Conservation (phyloP, 2,797 vertebrate species). For the Malacoraja senta region DNA sequence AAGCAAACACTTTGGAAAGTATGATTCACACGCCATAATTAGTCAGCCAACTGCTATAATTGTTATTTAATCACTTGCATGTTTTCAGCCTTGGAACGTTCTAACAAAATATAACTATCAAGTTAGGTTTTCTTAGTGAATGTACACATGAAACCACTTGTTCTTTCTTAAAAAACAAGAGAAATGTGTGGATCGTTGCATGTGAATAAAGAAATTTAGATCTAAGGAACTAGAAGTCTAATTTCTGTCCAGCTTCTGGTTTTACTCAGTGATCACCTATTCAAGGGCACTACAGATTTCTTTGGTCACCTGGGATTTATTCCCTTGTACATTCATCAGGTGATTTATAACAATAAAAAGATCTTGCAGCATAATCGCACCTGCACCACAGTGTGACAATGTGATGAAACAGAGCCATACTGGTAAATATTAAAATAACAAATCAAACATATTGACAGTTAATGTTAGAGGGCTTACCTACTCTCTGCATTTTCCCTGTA, state of each 20-base stretch:
- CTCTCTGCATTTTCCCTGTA: too few species aligned
- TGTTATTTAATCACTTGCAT: constrained; percentile 18
- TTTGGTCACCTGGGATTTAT: constrained; percentile 21
- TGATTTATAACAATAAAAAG: constrained; percentile 25
- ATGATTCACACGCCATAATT: background rate
- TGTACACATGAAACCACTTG: background rate
- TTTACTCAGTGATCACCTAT: constrained; percentile 33
- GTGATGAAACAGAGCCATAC: background rate
- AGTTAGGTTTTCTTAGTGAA: background rate
- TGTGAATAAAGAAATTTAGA: constrained; percentile 19
- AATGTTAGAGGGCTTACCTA: background rate
- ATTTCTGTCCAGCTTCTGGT: background rate
- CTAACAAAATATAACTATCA: background rate
- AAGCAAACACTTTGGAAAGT: background rate
- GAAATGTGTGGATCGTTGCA: background rate
- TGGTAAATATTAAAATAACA: background rate
- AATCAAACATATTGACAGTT: background rate
- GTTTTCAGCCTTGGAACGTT: background rate
- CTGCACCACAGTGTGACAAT: background rate
- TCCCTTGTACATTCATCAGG: constrained; percentile 1
- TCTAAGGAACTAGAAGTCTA: background rate
- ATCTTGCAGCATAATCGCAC: constrained; percentile 1
- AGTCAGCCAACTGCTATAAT: constrained; percentile 3
- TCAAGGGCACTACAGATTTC: background rate
- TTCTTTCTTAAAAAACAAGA: background rate